Base-by-base conservation (phyloP, 2,797 vertebrate species). In the Coreius guichenoti region DNA sequence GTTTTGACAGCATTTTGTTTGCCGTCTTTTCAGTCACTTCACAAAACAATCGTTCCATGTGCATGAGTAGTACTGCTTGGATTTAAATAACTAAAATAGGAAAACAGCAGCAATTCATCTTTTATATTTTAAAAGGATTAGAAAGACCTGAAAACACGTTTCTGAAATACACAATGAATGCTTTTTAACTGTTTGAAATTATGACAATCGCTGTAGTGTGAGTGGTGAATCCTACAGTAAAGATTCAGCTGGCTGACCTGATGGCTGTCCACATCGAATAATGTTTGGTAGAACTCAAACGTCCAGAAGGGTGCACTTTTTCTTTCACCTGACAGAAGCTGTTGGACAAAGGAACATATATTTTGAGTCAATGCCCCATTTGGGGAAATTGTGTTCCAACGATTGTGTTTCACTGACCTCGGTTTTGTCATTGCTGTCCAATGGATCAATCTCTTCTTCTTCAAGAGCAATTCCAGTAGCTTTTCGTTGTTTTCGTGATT, bases 201-300 rank as follows among this genome's bases (percentile, higher is more conserved):
- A 17, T 61, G 19, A 72, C 74, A 39, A 6, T 73, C 3, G 29
- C 33, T 31, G 51, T 81, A 39, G 9, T 21, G 65, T 5, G 17
- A 33, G 19, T 16, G 26, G 67, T 31, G n/a, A 43, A 21, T 56
- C 9, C 26, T 23, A 16, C 4, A 29, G 17, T 36, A 29, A 72
- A 56, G 14, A 58, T n/a, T 56, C 9, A 67, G 72, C 39, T n/a
- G 72, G 39, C 87, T 90, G 94, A 99, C 98, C 92, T 99, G 97
- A 89, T 95, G 93, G 0, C 97, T 99, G 83, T 99, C 98, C 70
- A 99, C 95, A 88, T 99, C 97, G 19, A 99, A 99, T 90, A 98
- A 98, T 0, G 91, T 96, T 90, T 99, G 98, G 89, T 99, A 99
- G 92, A 98, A 99, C 36, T 98, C 98, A 93, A 99, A 98, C 0